Base-by-base conservation (phyloP, 2,888 invertebrate species). In the Stratiomys singularior region DNA sequence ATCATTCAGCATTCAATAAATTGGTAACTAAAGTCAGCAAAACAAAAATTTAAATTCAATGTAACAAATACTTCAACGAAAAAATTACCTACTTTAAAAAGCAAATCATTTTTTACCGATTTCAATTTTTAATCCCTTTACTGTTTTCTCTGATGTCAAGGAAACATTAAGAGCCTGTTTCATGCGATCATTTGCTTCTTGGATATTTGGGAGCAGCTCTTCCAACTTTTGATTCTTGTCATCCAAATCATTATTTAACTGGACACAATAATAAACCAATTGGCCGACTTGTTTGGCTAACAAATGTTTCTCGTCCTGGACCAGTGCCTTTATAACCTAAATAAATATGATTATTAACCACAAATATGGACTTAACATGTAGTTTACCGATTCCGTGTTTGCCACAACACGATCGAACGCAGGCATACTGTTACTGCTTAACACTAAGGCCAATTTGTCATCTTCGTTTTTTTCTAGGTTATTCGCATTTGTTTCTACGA, bases 141-240 rank as follows among this genome's bases (percentile, higher is more conserved):
- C 81, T 44, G 84, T 82, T 1, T 82, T 81, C 23, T 84, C 81
- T 1, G 86, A 84, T 1, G 81, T 81, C 1, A 81, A 80, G 0
- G 85, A 84, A n/a, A 85, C 37, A 23, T 83, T 82, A 28, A 86
- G 77, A 1, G 86, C 83, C 71, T 84, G 46, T 0, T 79, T 79
- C 11, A 86, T 78, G 77, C 85, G 84, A 0, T 80, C 60, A 30
- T 85, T 82, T 0, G 86, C 86, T 1, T 69, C 78, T 3, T 63
- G 74, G 3, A 85, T 81, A 72, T 84, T 81, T 0, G 81, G 80
- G 1, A 78, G 76, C 5, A 84, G 78, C 1, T 80, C 76, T 1
- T 76, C 74, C 60, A 79, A 82, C 56, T 78, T 78, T 11, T 80
- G 78, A 21, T 84, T 80, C 47, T 83, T 82, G 0, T 81, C 80